Evolutionary conservation across 1,140 invertebrate species (phyloP), one percentile per base, ranked within the genome.

Genomic region (Meloidogyne exigua): DNA sequence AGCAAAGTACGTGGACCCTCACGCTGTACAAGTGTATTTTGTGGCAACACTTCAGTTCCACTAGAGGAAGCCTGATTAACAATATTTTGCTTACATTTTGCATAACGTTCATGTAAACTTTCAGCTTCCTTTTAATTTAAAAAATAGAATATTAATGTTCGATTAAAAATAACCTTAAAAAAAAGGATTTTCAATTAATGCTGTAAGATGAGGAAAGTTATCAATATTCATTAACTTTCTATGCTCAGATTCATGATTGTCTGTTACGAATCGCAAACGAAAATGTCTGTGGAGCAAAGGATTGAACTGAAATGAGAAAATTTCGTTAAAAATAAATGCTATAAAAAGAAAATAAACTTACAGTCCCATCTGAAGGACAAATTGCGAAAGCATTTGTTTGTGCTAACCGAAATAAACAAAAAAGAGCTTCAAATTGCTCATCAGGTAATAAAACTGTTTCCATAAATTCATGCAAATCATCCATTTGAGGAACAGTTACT

Each of bases 361-460:
- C 78, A 39, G 79, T 75, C 68, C 67, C 65, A 18, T 80, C 79
- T 10, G 76, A 81, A 28, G 78, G 79, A 42, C 12, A 44, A 68
- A 79, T 65, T 12, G 64, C 69, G 64, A 79, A 79, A 21, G 78
- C 79, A 65, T 79, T 78, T 2, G 26, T 12, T 44, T 81, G n/a
- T 13, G 81, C 0, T 15, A 79, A 62, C 18, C 78, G 79, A 28
- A 39, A 72, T 26, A 79, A 26, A 32, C 78, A 79, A 39, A 80
- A 79, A 64, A 79, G 42, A 3, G 78, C 78, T 18, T 79, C 78
- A 28, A 80, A 72, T 23, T 75, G 23, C 65, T 80, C 64, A 72
- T 81, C 69, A 11, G 57, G 44, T 32, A 79, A 23, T 10, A 79
- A 65, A 63, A 75, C 77, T n/a, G 65, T 39, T 63, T 79, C 21